Evolutionary conservation across 2,113 vertebrate genomes (phyloP).

Genomic region (Pleuronectes platessa): DNA sequence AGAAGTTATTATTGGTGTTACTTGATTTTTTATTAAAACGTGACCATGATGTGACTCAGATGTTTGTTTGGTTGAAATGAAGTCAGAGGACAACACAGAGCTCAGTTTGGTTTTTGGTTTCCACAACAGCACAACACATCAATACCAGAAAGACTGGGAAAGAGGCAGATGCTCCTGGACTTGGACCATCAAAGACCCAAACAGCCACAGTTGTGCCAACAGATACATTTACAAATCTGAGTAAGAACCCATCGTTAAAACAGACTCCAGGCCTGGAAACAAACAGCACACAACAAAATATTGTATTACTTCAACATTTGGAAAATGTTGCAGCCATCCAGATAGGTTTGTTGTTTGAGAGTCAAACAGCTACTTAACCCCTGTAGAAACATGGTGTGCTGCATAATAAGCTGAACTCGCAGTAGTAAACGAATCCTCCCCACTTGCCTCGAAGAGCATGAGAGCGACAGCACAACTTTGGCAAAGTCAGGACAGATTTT

Average conservation of each 20-base stretch:
- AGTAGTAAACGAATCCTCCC: neutral
- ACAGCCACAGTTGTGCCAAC: slow-evolving; percentile 25
- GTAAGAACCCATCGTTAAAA: slow-evolving; percentile 6
- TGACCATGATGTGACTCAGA: neutral
- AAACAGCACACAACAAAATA: slow-evolving; percentile 12
- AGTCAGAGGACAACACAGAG: slow-evolving; percentile 18
- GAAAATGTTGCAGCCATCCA: slow-evolving; percentile 2
- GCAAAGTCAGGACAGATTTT: slow-evolving; percentile 24
- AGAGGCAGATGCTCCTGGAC: slow-evolving; percentile 12
- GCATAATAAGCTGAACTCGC: slow-evolving; percentile 2
- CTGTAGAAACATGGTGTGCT: neutral
- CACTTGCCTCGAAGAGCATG: slow-evolving; percentile 2
- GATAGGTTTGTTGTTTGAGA: neutral
- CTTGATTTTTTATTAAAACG: neutral
- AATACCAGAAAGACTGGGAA: slow-evolving; percentile 7
- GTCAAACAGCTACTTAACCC: neutral
- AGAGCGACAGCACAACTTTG: slow-evolving; percentile 18
- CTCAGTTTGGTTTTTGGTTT: slow-evolving; percentile 45
- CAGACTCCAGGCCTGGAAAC: neutral
- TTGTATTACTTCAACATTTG: slow-evolving; percentile 12
- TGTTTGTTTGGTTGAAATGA: slow-evolving; percentile 8
- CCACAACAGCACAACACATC: slow-evolving; percentile 16
- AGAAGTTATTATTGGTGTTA: neutral
- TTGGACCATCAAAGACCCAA: slow-evolving; percentile 20
- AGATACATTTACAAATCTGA: slow-evolving; percentile 22